A percentile compares a stretch with the other conserved stretches of the same genome.
Evolutionary conservation across 1,140 invertebrate species (phyloP).

Genomic region (Sipha flava): DNA sequence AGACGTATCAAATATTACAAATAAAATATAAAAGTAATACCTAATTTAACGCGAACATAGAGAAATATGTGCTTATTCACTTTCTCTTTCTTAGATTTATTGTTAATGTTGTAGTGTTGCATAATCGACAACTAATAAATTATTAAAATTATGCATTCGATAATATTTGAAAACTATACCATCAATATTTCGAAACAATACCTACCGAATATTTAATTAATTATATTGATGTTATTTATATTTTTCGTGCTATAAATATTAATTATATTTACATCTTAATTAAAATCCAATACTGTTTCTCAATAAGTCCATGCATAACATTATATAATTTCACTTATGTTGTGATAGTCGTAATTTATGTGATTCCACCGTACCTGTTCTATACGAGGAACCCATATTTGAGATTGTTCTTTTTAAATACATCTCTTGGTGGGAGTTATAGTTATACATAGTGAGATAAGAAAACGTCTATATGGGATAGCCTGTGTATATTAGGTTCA

Average conservation of each 20-base stretch:
- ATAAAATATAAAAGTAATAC: not conserved
- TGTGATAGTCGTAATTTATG: not conserved
- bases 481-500: not conserved
- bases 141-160: too few species aligned
- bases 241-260: too few species aligned
- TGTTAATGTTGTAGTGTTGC: too few species aligned
- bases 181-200: too few species aligned
- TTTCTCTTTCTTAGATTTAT: not conserved
- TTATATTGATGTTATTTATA: too few species aligned
- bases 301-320: too few species aligned
- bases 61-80: not conserved
- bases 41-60: not conserved
- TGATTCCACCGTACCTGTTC: not conserved
- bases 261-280: too few species aligned
- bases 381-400: not conserved
- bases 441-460: not conserved
- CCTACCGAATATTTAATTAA: too few species aligned
- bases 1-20: not conserved
- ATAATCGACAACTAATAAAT: too few species aligned
- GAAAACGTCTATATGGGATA: not conserved
- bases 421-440: not conserved
- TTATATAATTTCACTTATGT: not conserved
- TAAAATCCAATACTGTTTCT: too few species aligned
- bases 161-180: too few species aligned
- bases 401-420: not conserved